Evolutionary conservation across 2,888 invertebrate species (phyloP).

Genomic region (Taphrorychus bicolor): DNA sequence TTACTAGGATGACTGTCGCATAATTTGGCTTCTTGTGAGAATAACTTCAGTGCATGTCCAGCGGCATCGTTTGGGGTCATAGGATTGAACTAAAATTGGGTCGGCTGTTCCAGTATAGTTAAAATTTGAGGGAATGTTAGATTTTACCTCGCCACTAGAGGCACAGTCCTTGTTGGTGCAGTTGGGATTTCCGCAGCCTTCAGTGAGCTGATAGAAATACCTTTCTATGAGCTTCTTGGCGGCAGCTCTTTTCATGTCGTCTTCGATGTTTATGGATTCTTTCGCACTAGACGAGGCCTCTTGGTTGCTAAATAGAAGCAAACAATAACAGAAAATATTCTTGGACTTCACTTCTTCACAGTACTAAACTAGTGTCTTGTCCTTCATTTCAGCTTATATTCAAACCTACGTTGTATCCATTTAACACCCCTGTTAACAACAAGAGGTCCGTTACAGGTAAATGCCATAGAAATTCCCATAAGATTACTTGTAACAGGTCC

Average conservation of each 20-base stretch:
- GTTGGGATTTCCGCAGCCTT: conserved; percentile 89
- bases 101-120: neutral
- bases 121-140: neutral
- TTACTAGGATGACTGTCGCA: conserved; percentile 80
- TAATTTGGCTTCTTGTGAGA: conserved; percentile 82
- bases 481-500: too few species aligned
- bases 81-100: conserved; percentile 67
- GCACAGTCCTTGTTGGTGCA: conserved; percentile 90
- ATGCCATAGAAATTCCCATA: too few species aligned
- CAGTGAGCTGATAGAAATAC: conserved; percentile 90
- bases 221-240: conserved; percentile 89
- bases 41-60: conserved; percentile 85
- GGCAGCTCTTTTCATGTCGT: conserved; percentile 77
- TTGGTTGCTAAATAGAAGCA: conserved; percentile 51
- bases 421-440: too few species aligned
- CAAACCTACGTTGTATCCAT: too few species aligned
- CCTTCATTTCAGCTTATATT: too few species aligned
- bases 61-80: conserved; percentile 90
- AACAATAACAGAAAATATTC: neutral
- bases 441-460: too few species aligned
- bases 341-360: too few species aligned
- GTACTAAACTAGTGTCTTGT: too few species aligned
- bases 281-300: conserved; percentile 58
- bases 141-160: conserved; percentile 82
- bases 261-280: conserved; percentile 58